Evolutionary conservation across 2,888 invertebrate genomes (phyloP).

Genomic region (Epinotia nisella): DNA sequence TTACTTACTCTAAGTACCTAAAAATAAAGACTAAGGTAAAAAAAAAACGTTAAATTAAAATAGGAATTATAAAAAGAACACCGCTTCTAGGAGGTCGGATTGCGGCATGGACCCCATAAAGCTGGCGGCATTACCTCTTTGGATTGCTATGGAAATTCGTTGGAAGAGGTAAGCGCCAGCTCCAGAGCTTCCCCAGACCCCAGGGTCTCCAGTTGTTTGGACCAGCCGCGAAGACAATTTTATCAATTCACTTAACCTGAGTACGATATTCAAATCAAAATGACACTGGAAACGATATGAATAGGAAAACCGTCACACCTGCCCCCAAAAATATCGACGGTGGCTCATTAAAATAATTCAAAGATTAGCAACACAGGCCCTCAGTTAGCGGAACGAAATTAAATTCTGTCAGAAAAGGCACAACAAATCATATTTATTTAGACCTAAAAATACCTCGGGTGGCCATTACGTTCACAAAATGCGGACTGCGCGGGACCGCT

Average conservation of each 20-base stretch:
- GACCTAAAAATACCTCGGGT: conserved; percentile 84
- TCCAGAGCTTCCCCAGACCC: too few species aligned
- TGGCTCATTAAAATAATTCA: conserved; percentile 79
- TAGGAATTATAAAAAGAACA: too few species aligned
- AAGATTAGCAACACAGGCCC: conserved; percentile 74
- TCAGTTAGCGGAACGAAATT: conserved; percentile 73
- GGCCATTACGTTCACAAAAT: conserved; percentile 79
- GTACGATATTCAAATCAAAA: not conserved
- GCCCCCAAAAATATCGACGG: conserved; percentile 50
- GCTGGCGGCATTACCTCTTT: too few species aligned
- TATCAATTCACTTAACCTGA: not conserved
- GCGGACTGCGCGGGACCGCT: conserved; percentile 73
- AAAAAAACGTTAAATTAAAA: too few species aligned
- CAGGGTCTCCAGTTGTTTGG: too few species aligned
- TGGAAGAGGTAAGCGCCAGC: too few species aligned
- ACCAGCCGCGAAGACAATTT: too few species aligned
- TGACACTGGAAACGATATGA: not conserved
- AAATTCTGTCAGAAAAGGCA: conserved; percentile 81
- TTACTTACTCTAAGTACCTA: too few species aligned
- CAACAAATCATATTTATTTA: conserved; percentile 85
- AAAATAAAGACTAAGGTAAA: too few species aligned
- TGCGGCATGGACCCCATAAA: too few species aligned
- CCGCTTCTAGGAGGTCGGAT: too few species aligned
- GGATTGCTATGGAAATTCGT: too few species aligned
- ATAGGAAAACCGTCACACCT: conserved; percentile 14